phyloP scores from a whole-genome alignment of 64 coral and sea anemone genomes.

The Stichodactyla mertensii region DNA sequence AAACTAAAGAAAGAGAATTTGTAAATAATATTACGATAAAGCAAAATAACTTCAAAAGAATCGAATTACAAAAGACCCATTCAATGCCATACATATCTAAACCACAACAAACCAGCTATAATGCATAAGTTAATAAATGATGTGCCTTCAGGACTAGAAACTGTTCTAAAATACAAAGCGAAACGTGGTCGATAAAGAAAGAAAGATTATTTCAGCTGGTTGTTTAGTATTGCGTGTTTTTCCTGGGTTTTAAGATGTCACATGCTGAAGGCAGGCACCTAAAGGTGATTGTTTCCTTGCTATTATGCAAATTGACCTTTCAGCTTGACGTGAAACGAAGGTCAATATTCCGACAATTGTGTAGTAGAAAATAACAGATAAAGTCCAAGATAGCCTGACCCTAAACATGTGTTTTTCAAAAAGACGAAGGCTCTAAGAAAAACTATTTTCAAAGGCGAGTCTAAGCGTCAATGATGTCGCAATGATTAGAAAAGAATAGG shows the following conservation, averaged over 20 bases:
- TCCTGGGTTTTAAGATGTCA: background rate
- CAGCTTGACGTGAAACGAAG: background rate
- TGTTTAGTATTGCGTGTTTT: conserved; percentile 3
- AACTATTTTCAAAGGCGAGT: background rate
- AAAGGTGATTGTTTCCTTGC: background rate
- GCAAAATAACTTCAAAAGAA: too few relatives aligned
- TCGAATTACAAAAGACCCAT: background rate
- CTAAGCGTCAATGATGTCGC: background rate
- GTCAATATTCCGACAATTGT: background rate
- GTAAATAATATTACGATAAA: background rate
- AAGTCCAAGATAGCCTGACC: background rate
- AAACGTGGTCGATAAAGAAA: background rate
- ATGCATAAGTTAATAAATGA: background rate
- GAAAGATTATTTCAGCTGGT: background rate
- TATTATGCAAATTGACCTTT: conserved; percentile 6
- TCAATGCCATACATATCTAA: background rate
- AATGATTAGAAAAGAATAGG: background rate
- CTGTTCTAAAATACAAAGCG: background rate
- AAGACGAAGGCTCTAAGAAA: background rate
- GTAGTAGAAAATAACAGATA: background rate
- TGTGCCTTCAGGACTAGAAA: background rate
- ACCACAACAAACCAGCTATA: background rate
- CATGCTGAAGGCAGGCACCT: conserved; percentile 1
- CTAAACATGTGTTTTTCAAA: background rate
- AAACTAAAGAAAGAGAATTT: background rate